phyloP scores from a whole-genome alignment of 2,797 vertebrate genomes.

The Platalea minor region DNA sequence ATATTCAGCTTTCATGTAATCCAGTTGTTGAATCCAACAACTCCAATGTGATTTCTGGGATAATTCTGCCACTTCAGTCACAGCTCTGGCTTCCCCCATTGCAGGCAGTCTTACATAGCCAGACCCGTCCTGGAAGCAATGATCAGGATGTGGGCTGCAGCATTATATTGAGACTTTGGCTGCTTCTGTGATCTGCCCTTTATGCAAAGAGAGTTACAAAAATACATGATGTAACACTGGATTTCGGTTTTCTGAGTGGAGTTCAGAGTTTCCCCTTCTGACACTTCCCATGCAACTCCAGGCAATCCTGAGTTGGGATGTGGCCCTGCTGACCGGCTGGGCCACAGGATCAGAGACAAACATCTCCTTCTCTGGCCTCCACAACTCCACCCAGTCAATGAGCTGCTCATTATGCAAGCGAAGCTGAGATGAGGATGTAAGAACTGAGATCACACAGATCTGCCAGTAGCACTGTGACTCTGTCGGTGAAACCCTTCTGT shows the following conservation, averaged over 20 bases:
- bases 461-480: background rate
- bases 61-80: background rate
- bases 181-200: background rate
- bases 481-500: fast-evolving
- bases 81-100: background rate
- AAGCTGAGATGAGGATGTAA: background rate
- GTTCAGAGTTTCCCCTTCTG: background rate
- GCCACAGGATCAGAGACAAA: background rate
- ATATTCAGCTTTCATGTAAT: background rate
- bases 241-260: background rate
- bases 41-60: background rate
- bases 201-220: background rate
- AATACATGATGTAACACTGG: background rate
- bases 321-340: background rate
- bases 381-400: background rate
- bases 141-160: background rate
- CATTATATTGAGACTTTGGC: background rate
- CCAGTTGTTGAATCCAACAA: background rate
- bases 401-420: background rate
- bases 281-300: background rate
- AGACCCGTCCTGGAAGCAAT: background rate
- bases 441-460: background rate
- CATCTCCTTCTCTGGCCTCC: background rate
- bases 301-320: fast-evolving
- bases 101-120: fast-evolving